Conservation (phyloP, 2,888 invertebrate genomes). For the Bombylius major region DNA sequence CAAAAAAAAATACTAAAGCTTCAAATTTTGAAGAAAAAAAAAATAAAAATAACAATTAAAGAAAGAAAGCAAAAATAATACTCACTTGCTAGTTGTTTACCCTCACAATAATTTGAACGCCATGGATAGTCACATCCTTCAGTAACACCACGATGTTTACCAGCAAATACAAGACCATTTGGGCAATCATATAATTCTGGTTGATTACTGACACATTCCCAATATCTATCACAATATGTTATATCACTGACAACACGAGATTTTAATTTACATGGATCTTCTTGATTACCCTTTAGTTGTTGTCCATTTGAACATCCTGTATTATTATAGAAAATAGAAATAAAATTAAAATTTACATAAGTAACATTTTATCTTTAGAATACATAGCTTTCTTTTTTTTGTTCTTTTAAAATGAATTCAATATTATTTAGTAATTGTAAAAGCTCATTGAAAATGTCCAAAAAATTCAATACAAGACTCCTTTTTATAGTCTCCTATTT, state of each 20-base stretch:
- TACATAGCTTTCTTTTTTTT: too few species aligned
- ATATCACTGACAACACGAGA: conserved; percentile 61
- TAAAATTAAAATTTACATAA: background rate
- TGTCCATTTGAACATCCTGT: conserved; percentile 13
- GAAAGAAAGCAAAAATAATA: conserved; percentile 14
- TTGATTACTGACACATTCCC: conserved; percentile 77
- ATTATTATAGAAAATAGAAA: background rate
- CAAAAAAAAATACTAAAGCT: too few species aligned
- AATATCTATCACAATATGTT: conserved; percentile 64
- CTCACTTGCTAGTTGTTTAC: conserved; percentile 63
- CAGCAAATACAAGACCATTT: conserved; percentile 80
- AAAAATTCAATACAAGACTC: too few species aligned
- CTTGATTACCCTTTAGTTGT: conserved; percentile 34
- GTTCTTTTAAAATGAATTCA: too few species aligned
- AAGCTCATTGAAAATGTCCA: too few species aligned
- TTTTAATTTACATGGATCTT: conserved; percentile 75
- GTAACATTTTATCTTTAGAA: too few species aligned
- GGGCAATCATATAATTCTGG: conserved; percentile 80
- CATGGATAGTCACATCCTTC: conserved; percentile 85
- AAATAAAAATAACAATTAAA: too few species aligned
- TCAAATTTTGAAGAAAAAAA: too few species aligned
- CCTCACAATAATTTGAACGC: conserved; percentile 77
- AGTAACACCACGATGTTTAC: conserved; percentile 75
- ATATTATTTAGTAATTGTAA: too few species aligned
- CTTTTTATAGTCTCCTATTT: too few species aligned